phyloP scores from a whole-genome alignment of 2,113 vertebrate species.

The Coregonus clupeaformis region DNA sequence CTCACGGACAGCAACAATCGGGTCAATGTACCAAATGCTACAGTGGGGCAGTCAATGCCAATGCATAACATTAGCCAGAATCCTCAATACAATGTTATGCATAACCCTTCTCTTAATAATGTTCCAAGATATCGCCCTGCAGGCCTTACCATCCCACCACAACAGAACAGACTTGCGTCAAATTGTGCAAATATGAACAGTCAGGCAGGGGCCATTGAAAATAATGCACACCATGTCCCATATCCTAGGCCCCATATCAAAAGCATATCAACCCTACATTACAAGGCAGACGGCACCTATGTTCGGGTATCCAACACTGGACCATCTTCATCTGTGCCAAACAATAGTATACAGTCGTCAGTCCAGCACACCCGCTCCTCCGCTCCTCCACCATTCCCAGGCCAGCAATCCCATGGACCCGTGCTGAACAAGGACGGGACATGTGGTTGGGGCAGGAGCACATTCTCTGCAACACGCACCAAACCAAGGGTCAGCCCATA shows the following conservation, averaged over 20 bases:
- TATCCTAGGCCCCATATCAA: neutral
- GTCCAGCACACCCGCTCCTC: neutral
- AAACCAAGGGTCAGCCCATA: neutral
- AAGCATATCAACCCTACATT: rapidly evolving
- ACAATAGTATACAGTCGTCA: neutral
- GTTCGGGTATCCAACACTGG: neutral
- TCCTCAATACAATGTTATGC: neutral
- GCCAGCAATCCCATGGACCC: neutral
- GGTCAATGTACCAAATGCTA: no score
- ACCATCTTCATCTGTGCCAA: neutral
- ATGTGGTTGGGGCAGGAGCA: neutral
- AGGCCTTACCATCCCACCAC: neutral
- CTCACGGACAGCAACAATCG: neutral
- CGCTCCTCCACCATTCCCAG: neutral
- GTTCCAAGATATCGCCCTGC: neutral
- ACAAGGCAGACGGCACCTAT: neutral
- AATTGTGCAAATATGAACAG: neutral
- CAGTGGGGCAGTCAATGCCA: neutral
- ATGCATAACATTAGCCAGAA: neutral
- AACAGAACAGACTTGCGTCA: neutral
- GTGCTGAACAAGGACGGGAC: neutral
- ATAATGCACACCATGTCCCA: neutral
- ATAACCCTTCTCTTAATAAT: neutral
- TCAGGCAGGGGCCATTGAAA: neutral
- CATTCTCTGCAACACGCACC: neutral